Base-by-base conservation (phyloP, 2,113 vertebrate genomes). In the Danionella cerebrum region DNA sequence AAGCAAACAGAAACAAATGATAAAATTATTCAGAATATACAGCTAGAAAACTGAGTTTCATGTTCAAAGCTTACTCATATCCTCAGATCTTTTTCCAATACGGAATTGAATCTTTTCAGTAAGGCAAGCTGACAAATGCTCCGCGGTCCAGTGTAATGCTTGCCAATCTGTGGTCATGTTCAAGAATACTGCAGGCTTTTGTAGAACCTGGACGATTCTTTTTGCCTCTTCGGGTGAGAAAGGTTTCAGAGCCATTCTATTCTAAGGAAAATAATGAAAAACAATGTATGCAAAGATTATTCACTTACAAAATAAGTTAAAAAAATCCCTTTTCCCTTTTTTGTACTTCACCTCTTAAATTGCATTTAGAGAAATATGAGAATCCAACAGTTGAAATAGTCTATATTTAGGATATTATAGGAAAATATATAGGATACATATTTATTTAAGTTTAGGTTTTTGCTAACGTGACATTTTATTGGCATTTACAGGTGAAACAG, bases 121-220 rank as follows among this genome's bases (percentile, higher is more conserved):
- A 9, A 96, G 80, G 50, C 91, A 6, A 0, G 45, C 6, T 3
- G 90, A 88, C 66, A 98, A 88, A 57, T 89, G 76, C 57, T 89
- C 65, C 1, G 64, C 87, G 3, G 86, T 91, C 96, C 96, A 98
- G 13, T 36, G 75, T 33, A 83, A 81, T n/a, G 83, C 90, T 29
- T 93, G 94, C 96, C 96, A 98, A 73, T 87, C 83, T 0, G 55
- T 75, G 57, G 70, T 89, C 95, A 97, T 97, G 77, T 89, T 83
- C 67, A 77, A 80, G 83, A 98, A 97, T 47, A 98, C 75, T 2
- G 90, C 89, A 1, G 96, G 96, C 29, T 86, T 88, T 74, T 88
- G 84, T 38, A 95, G 80, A 69, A 80, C 82, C 81, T 84, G 83
- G 72, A 97, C 65, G 59, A 94, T 88, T 78, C 81, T 87, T 76